Conservation (phyloP, 2,797 vertebrate genomes). For the Chrysolophus pictus region DNA sequence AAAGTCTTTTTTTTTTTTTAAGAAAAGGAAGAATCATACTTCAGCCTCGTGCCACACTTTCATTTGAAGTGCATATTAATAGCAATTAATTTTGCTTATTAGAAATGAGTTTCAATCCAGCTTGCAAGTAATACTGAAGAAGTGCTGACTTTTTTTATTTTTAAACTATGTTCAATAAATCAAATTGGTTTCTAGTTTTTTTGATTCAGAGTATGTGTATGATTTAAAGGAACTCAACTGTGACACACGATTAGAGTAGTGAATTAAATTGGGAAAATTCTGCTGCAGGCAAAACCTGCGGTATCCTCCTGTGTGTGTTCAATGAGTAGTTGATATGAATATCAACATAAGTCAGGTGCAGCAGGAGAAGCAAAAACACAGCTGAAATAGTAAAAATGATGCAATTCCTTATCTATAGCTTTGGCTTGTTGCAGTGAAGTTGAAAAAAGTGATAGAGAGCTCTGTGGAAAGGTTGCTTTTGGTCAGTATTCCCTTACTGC, state of each 20-base stretch:
- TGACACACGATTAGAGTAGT: slow-evolving; percentile 50
- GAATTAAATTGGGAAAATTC: slow-evolving; percentile 53
- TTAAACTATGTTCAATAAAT: neutral
- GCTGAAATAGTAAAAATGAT: neutral
- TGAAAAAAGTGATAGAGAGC: neutral
- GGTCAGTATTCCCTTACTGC: neutral
- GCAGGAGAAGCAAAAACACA: neutral
- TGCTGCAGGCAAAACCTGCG: slow-evolving; percentile 39
- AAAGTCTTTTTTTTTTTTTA: neutral
- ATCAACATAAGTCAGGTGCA: neutral
- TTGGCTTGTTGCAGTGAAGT: neutral
- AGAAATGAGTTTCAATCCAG: neutral
- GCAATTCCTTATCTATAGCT: neutral
- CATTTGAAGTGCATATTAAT: neutral
- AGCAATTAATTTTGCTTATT: neutral
- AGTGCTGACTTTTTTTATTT: neutral
- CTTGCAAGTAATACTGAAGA: neutral
- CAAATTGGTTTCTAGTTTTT: neutral
- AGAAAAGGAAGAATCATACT: neutral
- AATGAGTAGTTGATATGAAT: neutral
- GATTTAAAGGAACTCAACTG: slow-evolving; percentile 51
- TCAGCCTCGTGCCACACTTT: neutral
- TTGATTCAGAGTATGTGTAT: neutral
- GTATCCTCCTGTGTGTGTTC: neutral
- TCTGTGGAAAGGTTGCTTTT: neutral